Base-by-base conservation (phyloP, 1,140 invertebrate species). In the Drosophila ambigua region DNA sequence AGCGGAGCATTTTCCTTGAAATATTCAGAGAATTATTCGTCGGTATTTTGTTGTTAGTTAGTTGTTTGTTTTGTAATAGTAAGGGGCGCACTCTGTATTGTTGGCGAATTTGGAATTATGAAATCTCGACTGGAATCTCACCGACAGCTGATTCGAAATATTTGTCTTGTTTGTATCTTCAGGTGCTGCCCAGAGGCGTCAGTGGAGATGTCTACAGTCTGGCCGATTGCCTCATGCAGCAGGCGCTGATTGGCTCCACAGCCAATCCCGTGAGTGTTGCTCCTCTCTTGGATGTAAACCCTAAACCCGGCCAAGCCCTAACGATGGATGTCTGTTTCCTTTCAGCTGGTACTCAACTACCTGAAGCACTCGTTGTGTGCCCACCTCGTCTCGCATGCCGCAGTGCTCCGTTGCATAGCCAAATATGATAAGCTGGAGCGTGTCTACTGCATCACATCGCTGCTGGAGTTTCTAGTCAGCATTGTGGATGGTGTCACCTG, bases 151-250 rank as follows among this genome's bases (percentile, higher is more conserved):
- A 49, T 5, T 7, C 28, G 16, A 55, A 51, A 74, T 26, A 8
- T 35, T 43, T 11, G 1, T 20, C 20, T 16, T 15, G 16, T 15
- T 53, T 58, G 35, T 11, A 15, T 23, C 26, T 55, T 5, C 50
- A 95, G 94, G 95, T 97, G 73, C 91, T 97, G 68, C 96, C 96
- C 1, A 92, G 96, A 91, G 96, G 97, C 35, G 96, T 98, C 1
- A 97, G 96, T 84, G 97, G 97, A 15, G 97, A 98, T 94, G 95
- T 97, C 1, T 98, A 98, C 91, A 97, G 98, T 92, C 92, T 98
- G 67, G 96, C 97, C 44, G 97, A 98, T 91, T 97, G 97, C 92
- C 96, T 99, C 69, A 93, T 99, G 24, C 96, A 98, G 90, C 97
- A 98, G 92, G 97, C 97, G 0, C 93, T 98, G 68, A 96, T 98